phyloP scores from a whole-genome alignment of 2,113 vertebrate genomes.

The Corydoras sp. region DNA sequence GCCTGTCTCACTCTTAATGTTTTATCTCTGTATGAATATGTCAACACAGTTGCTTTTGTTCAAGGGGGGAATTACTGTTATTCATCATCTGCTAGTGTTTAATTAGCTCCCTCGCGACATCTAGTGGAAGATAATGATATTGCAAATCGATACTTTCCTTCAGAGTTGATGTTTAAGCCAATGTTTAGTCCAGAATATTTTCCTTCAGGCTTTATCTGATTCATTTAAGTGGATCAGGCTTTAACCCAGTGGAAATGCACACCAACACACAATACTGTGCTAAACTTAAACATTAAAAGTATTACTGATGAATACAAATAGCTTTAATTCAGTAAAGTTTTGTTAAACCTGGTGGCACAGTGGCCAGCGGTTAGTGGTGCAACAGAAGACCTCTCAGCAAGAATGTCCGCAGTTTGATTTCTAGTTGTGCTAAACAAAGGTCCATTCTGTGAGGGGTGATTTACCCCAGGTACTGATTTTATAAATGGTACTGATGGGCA shows the following conservation, averaged over 20 bases:
- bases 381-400: too few relatives aligned
- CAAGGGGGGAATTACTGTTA: constrained; percentile 1
- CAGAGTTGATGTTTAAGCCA: constrained; percentile 32
- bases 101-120: constrained; percentile 1
- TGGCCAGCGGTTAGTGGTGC: too few relatives aligned
- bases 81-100: not conserved
- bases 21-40: constrained; percentile 26
- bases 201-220: constrained; percentile 21
- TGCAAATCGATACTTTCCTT: not conserved
- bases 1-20: not conserved
- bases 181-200: constrained; percentile 26
- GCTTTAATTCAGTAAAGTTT: too few relatives aligned
- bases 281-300: too few relatives aligned
- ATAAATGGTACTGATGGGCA: too few relatives aligned
- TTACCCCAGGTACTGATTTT: too few relatives aligned
- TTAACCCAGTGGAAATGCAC: constrained; percentile 14
- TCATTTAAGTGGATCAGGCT: constrained; percentile 36
- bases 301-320: too few relatives aligned
- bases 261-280: not conserved
- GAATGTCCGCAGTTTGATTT: too few relatives aligned
- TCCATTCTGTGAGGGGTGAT: too few relatives aligned
- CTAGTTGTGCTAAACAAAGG: too few relatives aligned
- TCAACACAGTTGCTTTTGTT: constrained; percentile 29
- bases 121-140: constrained; percentile 25
- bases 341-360: too few relatives aligned